Conservation (phyloP, 1,140 invertebrate species). For the Kradibia gibbosae region DNA sequence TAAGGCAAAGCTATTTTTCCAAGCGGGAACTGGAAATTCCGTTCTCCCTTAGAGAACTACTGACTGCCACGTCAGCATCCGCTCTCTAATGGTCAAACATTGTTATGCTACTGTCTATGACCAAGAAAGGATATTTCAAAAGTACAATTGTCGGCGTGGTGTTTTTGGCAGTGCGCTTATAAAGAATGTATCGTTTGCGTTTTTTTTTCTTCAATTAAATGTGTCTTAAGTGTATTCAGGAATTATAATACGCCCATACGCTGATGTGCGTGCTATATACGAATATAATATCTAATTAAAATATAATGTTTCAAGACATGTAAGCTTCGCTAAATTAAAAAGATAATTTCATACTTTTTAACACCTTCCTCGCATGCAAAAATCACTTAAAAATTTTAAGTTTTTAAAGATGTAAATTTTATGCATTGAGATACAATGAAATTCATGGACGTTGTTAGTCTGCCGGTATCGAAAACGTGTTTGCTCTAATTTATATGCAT, state of each 20-base stretch:
- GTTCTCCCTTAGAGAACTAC: conserved; percentile 55
- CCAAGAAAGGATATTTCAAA: not conserved
- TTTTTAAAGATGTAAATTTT: conserved; percentile 49
- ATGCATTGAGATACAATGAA: conserved; percentile 47
- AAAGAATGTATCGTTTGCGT: not conserved
- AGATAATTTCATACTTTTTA: conserved; percentile 43
- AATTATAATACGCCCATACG: not conserved
- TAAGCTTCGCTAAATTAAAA: conserved; percentile 40
- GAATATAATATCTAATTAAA: conserved; percentile 8
- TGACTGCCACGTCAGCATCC: conserved; percentile 63
- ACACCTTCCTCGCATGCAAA: conserved; percentile 40
- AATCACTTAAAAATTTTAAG: conserved; percentile 29
- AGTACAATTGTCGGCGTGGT: not conserved
- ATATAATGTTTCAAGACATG: conserved; percentile 22
- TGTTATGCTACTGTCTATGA: conserved; percentile 23
- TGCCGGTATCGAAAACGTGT: conserved; percentile 40
- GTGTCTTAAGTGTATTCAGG: not conserved
- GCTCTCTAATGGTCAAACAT: conserved; percentile 53
- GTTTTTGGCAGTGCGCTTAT: not conserved
- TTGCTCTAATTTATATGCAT: conserved; percentile 41
- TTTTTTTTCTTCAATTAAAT: not conserved
- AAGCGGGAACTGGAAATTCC: conserved; percentile 60
- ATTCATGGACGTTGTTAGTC: conserved; percentile 42
- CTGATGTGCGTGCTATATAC: not conserved
- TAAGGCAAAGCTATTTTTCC: conserved; percentile 57